Conservation (phyloP, 2,113 vertebrate genomes). For the Eptatretus burgeri region DNA sequence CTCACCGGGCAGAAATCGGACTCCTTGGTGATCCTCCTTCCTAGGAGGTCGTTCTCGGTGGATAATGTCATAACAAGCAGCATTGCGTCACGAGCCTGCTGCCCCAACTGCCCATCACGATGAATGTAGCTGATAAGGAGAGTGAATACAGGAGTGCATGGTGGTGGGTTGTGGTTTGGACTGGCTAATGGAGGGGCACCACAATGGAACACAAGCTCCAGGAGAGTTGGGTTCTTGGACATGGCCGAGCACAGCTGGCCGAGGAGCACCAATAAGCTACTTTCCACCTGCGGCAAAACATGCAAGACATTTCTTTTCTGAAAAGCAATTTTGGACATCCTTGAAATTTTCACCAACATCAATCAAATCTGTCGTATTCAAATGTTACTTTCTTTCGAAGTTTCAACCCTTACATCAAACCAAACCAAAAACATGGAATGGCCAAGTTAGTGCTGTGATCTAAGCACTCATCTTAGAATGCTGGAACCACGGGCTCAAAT, state of each 20-base stretch:
- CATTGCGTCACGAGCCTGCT: conserved; percentile 63
- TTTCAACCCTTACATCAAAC: not conserved
- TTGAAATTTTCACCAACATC: not conserved
- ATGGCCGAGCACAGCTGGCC: conserved; percentile 62
- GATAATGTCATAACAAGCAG: conserved; percentile 81
- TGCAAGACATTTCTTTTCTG: conserved; percentile 14
- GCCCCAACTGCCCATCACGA: conserved; percentile 54
- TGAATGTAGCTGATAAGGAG: conserved; percentile 78
- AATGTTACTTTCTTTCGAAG: not conserved
- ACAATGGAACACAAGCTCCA: conserved; percentile 56
- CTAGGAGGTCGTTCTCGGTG: conserved; percentile 36
- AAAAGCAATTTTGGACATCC: not conserved
- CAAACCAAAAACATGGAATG: not conserved
- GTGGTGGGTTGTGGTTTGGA: conserved; percentile 13
- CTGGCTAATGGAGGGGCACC: conserved; percentile 31
- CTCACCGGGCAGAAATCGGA: conserved; percentile 91
- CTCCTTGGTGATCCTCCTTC: conserved; percentile 51
- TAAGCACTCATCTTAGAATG: not conserved
- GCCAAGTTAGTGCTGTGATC: not conserved
- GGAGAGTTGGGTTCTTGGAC: conserved; percentile 40
- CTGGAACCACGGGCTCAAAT: too few relatives aligned
- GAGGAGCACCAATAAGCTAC: conserved; percentile 59
- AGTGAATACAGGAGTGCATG: conserved; percentile 69
- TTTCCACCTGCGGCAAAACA: conserved; percentile 25
- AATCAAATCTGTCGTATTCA: not conserved